Conservation (phyloP, 2,797 vertebrate genomes). For the Cossypha niveicapilla region DNA sequence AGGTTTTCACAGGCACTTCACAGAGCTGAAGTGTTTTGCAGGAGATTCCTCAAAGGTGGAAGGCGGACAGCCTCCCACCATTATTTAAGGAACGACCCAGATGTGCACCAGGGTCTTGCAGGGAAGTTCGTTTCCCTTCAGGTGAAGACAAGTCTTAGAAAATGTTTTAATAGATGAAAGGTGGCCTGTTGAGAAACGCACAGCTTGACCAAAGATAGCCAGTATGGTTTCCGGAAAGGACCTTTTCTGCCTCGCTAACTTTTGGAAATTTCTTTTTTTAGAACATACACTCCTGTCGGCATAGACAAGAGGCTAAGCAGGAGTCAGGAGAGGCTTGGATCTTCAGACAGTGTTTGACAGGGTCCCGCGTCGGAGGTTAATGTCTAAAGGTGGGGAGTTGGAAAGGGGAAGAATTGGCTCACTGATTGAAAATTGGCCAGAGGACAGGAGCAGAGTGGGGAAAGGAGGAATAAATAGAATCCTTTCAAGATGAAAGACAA, state of each 20-base stretch:
- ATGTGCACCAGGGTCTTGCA: constrained; percentile 59
- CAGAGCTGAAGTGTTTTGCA: constrained; percentile 63
- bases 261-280: constrained; percentile 69
- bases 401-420: constrained; percentile 65
- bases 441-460: constrained; percentile 63
- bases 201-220: constrained; percentile 71
- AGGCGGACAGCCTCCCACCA: constrained; percentile 63
- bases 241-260: constrained; percentile 70
- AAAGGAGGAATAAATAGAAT: constrained; percentile 62
- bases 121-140: constrained; percentile 70
- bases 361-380: constrained; percentile 58
- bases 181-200: constrained; percentile 70
- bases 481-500: constrained; percentile 68
- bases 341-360: constrained; percentile 62
- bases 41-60: constrained; percentile 70
- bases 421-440: constrained; percentile 66
- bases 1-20: constrained; percentile 66
- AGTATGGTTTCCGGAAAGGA: constrained; percentile 69
- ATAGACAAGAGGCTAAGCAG: constrained; percentile 65
- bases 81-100: constrained; percentile 65
- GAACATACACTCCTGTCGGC: constrained; percentile 55
- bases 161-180: constrained; percentile 72
- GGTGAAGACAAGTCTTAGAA: constrained; percentile 70
- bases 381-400: constrained; percentile 64
- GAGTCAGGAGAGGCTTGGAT: constrained; percentile 65